These are phyloP conservation scores for Nettapus auritus DNA, from an alignment of 2,113 vertebrate genomes.

Conservation along the genomic window DNA sequence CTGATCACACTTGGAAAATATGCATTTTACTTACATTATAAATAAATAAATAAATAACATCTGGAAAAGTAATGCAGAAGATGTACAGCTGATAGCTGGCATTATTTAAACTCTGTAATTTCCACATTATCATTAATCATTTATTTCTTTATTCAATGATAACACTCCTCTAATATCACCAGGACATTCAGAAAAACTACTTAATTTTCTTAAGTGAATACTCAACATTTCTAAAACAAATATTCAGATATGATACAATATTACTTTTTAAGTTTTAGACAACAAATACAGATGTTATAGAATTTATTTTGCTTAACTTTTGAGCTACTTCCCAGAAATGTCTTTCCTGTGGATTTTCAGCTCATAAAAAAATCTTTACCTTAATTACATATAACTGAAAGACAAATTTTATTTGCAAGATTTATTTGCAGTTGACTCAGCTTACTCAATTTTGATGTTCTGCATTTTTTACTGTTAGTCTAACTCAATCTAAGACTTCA, in stretches of 20 bases:
- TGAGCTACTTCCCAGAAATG: not conserved
- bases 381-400: not conserved
- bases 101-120: conserved; percentile 44
- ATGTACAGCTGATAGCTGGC: not conserved
- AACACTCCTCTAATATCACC: conserved; percentile 18
- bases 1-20: conserved; percentile 27
- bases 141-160: not conserved
- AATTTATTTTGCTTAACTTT: conserved; percentile 17
- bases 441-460: conserved; percentile 12
- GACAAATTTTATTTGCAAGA: not conserved
- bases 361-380: not conserved
- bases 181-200: not conserved
- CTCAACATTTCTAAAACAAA: conserved; percentile 43
- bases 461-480: not conserved
- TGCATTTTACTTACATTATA: conserved; percentile 30
- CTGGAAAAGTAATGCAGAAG: conserved; percentile 22
- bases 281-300: not conserved
- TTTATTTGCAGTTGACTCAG: not conserved
- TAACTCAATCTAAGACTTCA: not conserved
- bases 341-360: not conserved
- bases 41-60: not conserved
- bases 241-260: not conserved
- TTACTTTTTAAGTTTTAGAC: conserved; percentile 36
- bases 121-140: conserved; percentile 41
- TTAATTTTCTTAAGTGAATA: conserved; percentile 42